Conservation (phyloP, 2,888 invertebrate species). For the Monoplex corrugatus region DNA sequence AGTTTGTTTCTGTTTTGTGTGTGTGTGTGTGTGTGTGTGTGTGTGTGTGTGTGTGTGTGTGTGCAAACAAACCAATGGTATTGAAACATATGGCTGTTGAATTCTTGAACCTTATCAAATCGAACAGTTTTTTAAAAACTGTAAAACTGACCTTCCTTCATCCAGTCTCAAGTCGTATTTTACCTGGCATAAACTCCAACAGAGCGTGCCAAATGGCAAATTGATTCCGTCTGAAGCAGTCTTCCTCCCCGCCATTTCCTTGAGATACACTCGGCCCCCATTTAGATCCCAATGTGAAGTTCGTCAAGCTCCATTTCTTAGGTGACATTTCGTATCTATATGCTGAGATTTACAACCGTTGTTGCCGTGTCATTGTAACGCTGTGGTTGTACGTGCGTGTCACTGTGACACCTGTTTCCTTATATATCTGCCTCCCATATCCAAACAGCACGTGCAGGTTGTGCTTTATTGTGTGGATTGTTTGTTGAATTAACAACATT, state of each 20-base stretch:
- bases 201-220: constrained; percentile 31
- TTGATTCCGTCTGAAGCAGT: constrained; percentile 48
- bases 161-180: constrained; percentile 16
- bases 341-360: constrained; percentile 31
- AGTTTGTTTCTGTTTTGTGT: neutral
- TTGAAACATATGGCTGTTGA: constrained; percentile 9
- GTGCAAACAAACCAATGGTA: neutral
- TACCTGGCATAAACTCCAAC: neutral
- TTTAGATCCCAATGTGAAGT: neutral
- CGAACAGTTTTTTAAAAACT: constrained; percentile 12
- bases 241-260: constrained; percentile 34
- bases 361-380: too few relatives aligned
- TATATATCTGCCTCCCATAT: too few relatives aligned
- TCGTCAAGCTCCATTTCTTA: constrained; percentile 49
- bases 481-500: too few relatives aligned
- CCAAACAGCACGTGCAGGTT: too few relatives aligned
- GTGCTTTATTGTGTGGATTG: too few relatives aligned
- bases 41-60: neutral
- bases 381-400: too few relatives aligned
- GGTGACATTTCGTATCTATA: constrained; percentile 50
- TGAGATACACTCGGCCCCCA: constrained; percentile 42
- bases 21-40: constrained; percentile 8
- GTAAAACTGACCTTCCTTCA: constrained; percentile 19
- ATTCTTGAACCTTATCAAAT: constrained; percentile 16
- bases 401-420: too few relatives aligned